A percentile compares a stretch with the other conserved stretches of the same genome.
phyloP scores from a whole-genome alignment of 2,797 vertebrate genomes.

The Gobionotothen gibberifrons region DNA sequence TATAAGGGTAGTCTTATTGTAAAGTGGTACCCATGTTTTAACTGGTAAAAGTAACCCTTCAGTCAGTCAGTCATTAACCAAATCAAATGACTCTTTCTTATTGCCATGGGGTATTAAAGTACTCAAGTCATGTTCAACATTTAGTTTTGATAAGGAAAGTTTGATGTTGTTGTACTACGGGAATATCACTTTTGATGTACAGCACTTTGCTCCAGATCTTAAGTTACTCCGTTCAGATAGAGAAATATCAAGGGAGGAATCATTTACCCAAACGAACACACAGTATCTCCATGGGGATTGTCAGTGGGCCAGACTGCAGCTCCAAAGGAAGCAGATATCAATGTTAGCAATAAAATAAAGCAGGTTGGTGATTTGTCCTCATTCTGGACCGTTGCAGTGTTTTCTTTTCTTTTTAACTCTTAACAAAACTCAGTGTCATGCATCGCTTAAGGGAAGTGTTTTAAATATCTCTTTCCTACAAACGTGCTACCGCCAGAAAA shows the following conservation, averaged over 20 bases:
- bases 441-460: neutral
- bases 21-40: too few relatives aligned
- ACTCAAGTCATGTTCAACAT: neutral
- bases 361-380: slow-evolving; percentile 9
- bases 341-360: neutral
- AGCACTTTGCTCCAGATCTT: neutral
- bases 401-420: slow-evolving; percentile 17
- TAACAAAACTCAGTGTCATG: neutral
- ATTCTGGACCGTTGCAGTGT: neutral
- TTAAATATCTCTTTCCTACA: slow-evolving; percentile 17
- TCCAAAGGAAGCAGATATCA: slow-evolving; percentile 29
- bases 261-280: slow-evolving; percentile 1
- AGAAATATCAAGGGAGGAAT: too few relatives aligned
- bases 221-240: neutral
- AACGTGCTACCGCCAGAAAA: slow-evolving; percentile 15
- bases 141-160: neutral
- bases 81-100: neutral
- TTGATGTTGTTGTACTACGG: neutral
- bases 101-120: neutral
- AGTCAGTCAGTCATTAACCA: neutral
- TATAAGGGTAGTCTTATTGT: too few relatives aligned
- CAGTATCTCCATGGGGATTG: slow-evolving; percentile 22
- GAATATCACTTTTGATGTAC: slow-evolving; percentile 4
- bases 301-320: slow-evolving; percentile 26
- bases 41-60: too few relatives aligned